Base-by-base conservation (phyloP, 2,888 invertebrate genomes). In the Cerastoderma edule region DNA sequence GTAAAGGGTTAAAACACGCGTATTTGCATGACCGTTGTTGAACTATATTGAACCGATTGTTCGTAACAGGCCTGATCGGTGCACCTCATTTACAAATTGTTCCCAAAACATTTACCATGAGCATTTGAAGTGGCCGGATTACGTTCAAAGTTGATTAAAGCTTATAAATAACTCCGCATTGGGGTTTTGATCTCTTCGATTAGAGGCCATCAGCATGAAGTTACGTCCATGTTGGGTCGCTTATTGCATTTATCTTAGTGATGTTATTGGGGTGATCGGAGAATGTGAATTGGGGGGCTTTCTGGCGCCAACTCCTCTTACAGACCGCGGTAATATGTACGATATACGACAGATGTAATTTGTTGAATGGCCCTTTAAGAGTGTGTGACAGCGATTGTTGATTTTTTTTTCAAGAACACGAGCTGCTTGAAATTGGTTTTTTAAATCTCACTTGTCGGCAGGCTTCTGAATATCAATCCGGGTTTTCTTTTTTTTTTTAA, bases 141-240 rank as follows among this genome's bases (percentile, higher is more conserved):
- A 68, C 10, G 53, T 50, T 66, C 68, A 46, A 75, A 79, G 72
- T 72, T 79, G 57, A 79, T 79, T 75, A 79, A 79, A 72, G 75
- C 79, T 67, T 75, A 63, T 79, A 79, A 75, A 79, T 79, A 60
- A 60, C 24, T 60, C 60, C 39, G 27, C 35, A 60, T 60, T n/a
- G 39, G 60, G 33, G 27, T 35, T 60, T 60, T 60, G 60, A 60
- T 60, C 39, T 60, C 19, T 33, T 60, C 60, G 22, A 22, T 10
- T 60, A 60, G 39, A 39, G 22, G 39, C 39, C 32, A 33, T 60
- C 39, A 6, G 39, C 35, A 33, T n/a, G 32, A 8, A 35, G 13
- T 32, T n/a, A 13, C n/a, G 8, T 22, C 39, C 35, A 60, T 22
- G 60, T 60, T 24, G 60, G 39, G 27, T 32, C 32, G 33, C 56